Conservation (phyloP, 1,140 invertebrate genomes). For the Cydia strobilella region DNA sequence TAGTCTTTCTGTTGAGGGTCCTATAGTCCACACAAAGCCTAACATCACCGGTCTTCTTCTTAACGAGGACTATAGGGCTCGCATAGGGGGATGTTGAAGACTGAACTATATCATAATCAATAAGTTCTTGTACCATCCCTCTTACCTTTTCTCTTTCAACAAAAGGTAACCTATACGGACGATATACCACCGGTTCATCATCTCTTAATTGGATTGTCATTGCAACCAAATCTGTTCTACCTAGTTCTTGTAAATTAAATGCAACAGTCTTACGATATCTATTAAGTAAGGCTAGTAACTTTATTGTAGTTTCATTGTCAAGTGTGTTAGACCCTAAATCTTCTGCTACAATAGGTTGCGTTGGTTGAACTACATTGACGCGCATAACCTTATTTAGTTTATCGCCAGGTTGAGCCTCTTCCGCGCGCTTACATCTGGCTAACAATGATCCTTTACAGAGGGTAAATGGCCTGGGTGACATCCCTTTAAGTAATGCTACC, state of each 20-base stretch:
- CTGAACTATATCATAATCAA: conserved; percentile 53
- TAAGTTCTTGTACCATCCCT: conserved; percentile 50
- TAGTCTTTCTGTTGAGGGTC: conserved; percentile 28
- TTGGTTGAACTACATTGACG: background rate
- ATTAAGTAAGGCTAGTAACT: conserved; percentile 33
- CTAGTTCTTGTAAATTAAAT: conserved; percentile 39
- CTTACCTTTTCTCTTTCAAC: conserved; percentile 43
- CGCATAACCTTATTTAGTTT: background rate
- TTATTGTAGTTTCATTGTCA: background rate
- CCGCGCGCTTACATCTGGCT: conserved; percentile 1
- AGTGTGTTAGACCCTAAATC: background rate
- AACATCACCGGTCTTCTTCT: conserved; percentile 40
- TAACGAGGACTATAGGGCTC: conserved; percentile 38
- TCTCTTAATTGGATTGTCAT: conserved; percentile 42
- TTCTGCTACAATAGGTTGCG: background rate
- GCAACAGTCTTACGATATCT: conserved; percentile 44
- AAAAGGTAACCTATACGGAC: conserved; percentile 40
- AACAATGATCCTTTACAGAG: background rate
- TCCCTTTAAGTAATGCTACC: background rate
- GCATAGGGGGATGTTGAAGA: conserved; percentile 46
- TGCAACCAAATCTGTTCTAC: conserved; percentile 24
- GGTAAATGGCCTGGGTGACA: background rate
- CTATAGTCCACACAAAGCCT: conserved; percentile 36
- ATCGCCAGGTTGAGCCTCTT: background rate
- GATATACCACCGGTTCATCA: conserved; percentile 40